Evolutionary conservation across 2,888 invertebrate species (phyloP).

Genomic region (Bimastos eiseni): DNA sequence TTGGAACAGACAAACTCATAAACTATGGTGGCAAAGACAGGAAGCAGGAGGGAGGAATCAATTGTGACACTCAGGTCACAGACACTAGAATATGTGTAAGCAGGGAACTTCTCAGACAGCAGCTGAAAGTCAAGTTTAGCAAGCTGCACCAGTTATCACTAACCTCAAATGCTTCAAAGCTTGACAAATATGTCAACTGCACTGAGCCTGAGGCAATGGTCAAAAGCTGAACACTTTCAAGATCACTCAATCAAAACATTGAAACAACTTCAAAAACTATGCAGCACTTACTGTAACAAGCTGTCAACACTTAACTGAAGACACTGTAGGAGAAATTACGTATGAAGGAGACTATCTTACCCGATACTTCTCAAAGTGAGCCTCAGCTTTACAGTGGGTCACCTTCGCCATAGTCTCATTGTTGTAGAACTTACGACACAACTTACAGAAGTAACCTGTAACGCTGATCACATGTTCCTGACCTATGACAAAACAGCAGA

Average conservation of each 20-base stretch:
- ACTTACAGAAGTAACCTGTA: conserved; percentile 58
- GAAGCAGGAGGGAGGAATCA: no score
- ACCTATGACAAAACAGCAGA: conserved; percentile 46
- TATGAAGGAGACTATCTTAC: conserved; percentile 26
- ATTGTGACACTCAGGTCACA: no score
- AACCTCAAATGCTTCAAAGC: not conserved
- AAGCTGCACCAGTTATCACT: not conserved
- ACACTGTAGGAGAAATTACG: not conserved
- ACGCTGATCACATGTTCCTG: conserved; percentile 54
- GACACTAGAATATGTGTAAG: no score
- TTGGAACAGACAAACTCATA: no score
- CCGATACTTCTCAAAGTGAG: conserved; percentile 39
- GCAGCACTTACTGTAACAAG: not conserved
- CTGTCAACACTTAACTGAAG: not conserved
- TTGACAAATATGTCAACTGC: not conserved
- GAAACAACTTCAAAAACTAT: not conserved
- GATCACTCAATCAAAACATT: not conserved
- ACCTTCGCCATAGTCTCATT: conserved; percentile 52
- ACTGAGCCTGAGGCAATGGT: not conserved
- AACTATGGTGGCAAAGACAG: no score
- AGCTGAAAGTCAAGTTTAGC: no score
- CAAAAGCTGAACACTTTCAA: not conserved
- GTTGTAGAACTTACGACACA: conserved; percentile 60
- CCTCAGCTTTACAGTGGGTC: conserved; percentile 36
- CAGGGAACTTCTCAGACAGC: no score